phyloP scores from a whole-genome alignment of 2,797 vertebrate species.

The Xiphophorus birchmanni region DNA sequence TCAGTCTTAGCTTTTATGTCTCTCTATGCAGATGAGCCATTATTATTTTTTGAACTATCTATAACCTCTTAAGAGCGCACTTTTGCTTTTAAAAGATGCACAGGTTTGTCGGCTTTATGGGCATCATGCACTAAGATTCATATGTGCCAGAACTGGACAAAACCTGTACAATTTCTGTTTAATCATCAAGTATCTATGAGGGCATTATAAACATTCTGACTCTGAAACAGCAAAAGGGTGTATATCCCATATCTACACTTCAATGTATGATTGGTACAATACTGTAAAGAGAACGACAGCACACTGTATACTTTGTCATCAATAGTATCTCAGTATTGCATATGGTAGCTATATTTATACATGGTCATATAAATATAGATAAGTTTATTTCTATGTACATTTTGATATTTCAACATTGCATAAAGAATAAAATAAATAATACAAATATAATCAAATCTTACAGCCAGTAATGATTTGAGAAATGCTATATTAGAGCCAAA shows the following conservation, averaged over 20 bases:
- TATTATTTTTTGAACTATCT: constrained; percentile 48
- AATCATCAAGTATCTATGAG: constrained; percentile 84
- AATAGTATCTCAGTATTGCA: constrained; percentile 79
- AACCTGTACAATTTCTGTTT: constrained; percentile 84
- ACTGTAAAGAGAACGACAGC: constrained; percentile 74
- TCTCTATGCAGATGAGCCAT: constrained; percentile 53
- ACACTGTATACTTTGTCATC: constrained; percentile 77
- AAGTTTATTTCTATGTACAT: constrained; percentile 85
- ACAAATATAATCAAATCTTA: constrained; percentile 82
- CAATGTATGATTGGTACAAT: constrained; percentile 76
- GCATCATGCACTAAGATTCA: constrained; percentile 74
- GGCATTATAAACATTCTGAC: constrained; percentile 79
- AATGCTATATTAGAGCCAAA: constrained; percentile 83
- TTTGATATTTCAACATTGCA: constrained; percentile 84
- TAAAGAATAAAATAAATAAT: constrained; percentile 89
- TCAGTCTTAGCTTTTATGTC: constrained; percentile 35
- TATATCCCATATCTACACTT: constrained; percentile 88
- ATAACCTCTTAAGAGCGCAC: constrained; percentile 62
- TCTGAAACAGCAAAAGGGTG: constrained; percentile 75
- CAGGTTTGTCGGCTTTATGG: constrained; percentile 62
- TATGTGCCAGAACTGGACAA: constrained; percentile 85
- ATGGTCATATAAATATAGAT: constrained; percentile 86
- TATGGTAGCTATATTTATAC: constrained; percentile 85
- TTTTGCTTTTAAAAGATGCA: constrained; percentile 65
- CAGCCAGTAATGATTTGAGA: constrained; percentile 78